Percentiles rank a stretch among this genome's conserved stretches.
Evolutionary conservation across 2,888 invertebrate species (phyloP).

Genomic region (Morpho achilles): DNA sequence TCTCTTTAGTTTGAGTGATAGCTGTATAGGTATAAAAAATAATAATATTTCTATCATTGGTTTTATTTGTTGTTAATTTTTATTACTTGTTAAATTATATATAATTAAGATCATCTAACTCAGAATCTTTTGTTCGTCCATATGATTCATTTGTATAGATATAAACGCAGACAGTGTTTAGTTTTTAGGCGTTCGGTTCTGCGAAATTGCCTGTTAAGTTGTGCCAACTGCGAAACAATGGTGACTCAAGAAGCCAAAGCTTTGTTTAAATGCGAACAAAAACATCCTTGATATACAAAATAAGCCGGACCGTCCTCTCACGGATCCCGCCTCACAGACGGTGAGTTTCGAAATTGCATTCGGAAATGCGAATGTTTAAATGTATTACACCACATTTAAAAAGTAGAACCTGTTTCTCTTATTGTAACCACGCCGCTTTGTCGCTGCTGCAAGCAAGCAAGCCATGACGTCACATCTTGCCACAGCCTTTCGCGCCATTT

Average conservation of each 20-base stretch:
- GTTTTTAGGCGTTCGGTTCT: slow-evolving; percentile 17
- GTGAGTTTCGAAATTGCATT: neutral
- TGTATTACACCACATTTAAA: too few species aligned
- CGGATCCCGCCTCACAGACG: neutral
- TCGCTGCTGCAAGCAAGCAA: too few species aligned
- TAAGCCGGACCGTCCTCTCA: neutral
- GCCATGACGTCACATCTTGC: too few species aligned
- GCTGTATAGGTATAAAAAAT: too few species aligned
- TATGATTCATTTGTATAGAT: slow-evolving; percentile 4
- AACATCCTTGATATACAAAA: slow-evolving; percentile 10
- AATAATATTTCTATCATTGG: too few species aligned
- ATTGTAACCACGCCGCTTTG: too few species aligned
- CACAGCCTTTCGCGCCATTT: too few species aligned
- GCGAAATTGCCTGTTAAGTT: slow-evolving; percentile 19
- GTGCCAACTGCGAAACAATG: slow-evolving; percentile 22
- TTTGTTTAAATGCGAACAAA: slow-evolving; percentile 18
- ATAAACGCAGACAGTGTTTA: neutral
- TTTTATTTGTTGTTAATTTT: too few species aligned
- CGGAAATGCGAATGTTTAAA: too few species aligned
- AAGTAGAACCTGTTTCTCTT: too few species aligned
- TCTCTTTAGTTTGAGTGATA: too few species aligned
- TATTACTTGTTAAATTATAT: too few species aligned
- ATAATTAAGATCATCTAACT: neutral
- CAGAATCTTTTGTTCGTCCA: neutral
- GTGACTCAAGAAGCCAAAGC: slow-evolving; percentile 16